These are phyloP conservation scores for Cetoscarus ocellatus DNA, from an alignment of 2,797 vertebrate species.

Conservation along the genomic window DNA sequence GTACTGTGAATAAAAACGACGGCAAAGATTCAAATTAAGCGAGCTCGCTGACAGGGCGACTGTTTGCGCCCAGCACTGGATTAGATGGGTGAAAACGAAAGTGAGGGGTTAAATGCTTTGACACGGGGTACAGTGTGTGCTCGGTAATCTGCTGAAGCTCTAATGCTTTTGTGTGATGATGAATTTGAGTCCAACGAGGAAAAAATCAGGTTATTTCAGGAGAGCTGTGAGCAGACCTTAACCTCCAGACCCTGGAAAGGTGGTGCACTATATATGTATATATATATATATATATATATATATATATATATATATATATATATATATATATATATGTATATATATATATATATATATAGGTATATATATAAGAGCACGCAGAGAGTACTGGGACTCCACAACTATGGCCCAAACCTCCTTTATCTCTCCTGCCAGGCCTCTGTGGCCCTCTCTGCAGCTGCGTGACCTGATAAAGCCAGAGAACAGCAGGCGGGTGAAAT, in stretches of 20 bases:
- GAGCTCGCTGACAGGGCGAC: constrained; percentile 34
- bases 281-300: too few species aligned
- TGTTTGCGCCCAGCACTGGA: constrained; percentile 25
- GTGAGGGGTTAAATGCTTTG: constrained; percentile 58
- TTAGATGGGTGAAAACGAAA: constrained; percentile 47
- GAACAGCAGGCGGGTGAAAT: constrained; percentile 50
- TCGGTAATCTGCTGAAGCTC: constrained; percentile 59
- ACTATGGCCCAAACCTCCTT: constrained; percentile 49
- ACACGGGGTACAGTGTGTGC: constrained; percentile 33
- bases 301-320: too few species aligned
- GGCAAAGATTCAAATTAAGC: constrained; percentile 15
- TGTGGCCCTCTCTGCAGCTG: constrained; percentile 47
- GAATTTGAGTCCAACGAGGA: constrained; percentile 30
- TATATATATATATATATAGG: too few species aligned
- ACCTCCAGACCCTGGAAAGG: constrained; percentile 33
- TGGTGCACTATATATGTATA: too few species aligned
- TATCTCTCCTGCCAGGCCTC: constrained; percentile 54
- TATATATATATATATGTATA: too few species aligned
- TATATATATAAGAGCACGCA: neutral
- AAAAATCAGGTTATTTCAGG: constrained; percentile 57
- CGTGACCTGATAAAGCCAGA: constrained; percentile 64
- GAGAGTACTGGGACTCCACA: constrained; percentile 12
- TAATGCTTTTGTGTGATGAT: constrained; percentile 34
- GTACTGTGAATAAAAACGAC: constrained; percentile 12
- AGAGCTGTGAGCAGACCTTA: constrained; percentile 13